A percentile compares a stretch with the other conserved stretches of the same genome.
phyloP scores from a whole-genome alignment of 2,797 vertebrate species.

The Poliocrania exsul region DNA sequence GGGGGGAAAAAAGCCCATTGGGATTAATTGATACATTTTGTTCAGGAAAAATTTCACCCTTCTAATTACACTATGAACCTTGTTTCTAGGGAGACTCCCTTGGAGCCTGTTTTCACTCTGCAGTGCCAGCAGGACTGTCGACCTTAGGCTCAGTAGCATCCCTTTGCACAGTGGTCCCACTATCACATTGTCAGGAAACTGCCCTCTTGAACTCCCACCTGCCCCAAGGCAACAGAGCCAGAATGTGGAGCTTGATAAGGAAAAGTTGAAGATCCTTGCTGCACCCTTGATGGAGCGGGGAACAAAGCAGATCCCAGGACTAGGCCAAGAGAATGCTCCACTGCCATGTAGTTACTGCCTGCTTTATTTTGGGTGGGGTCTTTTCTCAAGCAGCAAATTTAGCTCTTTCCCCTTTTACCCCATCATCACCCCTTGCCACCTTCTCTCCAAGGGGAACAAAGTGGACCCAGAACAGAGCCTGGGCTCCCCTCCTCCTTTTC shows the following conservation, averaged over 20 bases:
- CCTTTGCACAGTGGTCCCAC: background rate
- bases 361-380: background rate
- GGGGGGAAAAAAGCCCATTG: rapidly evolving
- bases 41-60: background rate
- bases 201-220: background rate
- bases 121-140: rapidly evolving
- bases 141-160: background rate
- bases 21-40: background rate
- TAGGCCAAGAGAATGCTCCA: background rate
- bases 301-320: background rate
- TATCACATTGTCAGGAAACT: background rate
- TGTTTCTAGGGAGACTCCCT: background rate
- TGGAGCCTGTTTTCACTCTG: background rate
- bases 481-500: conserved; percentile 16
- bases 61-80: background rate
- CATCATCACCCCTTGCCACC: rapidly evolving
- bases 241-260: background rate
- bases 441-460: background rate
- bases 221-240: background rate
- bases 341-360: rapidly evolving
- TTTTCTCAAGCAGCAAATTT: background rate
- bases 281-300: rapidly evolving
- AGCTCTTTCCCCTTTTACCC: background rate
- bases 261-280: background rate
- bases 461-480: background rate